Evolutionary conservation across 2,797 vertebrate genomes (phyloP).

Genomic region (Takifugu rubripes): DNA sequence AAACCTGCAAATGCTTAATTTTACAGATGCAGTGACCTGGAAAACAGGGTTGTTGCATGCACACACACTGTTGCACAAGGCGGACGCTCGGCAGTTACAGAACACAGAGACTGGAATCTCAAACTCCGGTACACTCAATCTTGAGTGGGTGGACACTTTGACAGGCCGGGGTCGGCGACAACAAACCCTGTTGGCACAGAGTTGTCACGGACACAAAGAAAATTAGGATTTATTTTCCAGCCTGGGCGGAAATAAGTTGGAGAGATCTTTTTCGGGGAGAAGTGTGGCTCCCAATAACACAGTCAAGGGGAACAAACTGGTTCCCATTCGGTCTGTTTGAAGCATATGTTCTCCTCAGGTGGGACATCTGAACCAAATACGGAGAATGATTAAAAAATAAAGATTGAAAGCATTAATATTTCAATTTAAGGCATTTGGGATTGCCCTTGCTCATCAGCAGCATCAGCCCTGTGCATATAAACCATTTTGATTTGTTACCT

Average conservation of each 20-base stretch:
- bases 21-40: conserved; percentile 1
- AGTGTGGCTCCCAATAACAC: conserved; percentile 16
- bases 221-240: conserved; percentile 28
- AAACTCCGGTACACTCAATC: conserved; percentile 16
- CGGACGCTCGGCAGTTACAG: not conserved
- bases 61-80: conserved; percentile 5
- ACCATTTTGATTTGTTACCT: conserved; percentile 8
- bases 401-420: too few relatives aligned
- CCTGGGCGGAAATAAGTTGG: conserved; percentile 23
- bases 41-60: not conserved
- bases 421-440: too few relatives aligned
- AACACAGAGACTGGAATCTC: conserved; percentile 12
- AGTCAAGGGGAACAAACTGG: conserved; percentile 23
- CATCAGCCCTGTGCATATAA: not conserved
- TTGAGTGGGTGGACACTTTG: conserved; percentile 28
- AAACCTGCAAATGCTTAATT: conserved; percentile 8
- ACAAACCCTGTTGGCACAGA: conserved; percentile 26
- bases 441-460: too few relatives aligned
- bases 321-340: conserved; percentile 18
- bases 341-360: not conserved
- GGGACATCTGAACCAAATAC: too few relatives aligned
- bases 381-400: too few relatives aligned
- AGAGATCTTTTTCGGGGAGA: conserved; percentile 2
- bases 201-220: conserved; percentile 25
- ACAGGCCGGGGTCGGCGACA: conserved; percentile 27